Percentiles rank a stretch among this genome's conserved stretches.
Conservation (phyloP, 2,113 vertebrate genomes). For the Menidia beryllina region DNA sequence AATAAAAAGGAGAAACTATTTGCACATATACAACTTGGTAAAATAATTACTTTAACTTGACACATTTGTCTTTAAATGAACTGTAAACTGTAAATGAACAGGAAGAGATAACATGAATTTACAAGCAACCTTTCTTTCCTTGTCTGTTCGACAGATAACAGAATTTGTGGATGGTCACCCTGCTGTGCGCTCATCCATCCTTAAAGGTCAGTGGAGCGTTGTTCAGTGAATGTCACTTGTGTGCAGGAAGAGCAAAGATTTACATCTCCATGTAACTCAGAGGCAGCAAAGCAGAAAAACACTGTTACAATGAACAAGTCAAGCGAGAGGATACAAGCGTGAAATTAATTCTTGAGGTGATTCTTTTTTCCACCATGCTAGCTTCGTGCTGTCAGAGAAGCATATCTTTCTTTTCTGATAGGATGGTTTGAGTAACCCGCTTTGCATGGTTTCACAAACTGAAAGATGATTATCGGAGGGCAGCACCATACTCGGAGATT, state of each 20-base stretch:
- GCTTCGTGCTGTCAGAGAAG: conserved; percentile 15
- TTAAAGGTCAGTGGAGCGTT: conserved; percentile 52
- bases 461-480: conserved; percentile 31
- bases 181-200: conserved; percentile 32
- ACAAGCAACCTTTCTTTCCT: neutral
- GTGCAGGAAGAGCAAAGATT: conserved; percentile 22
- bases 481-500: conserved; percentile 19
- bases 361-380: conserved; percentile 20
- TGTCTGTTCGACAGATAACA: conserved; percentile 59
- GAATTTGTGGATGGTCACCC: conserved; percentile 7
- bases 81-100: no score
- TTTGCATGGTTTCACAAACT: conserved; percentile 55
- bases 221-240: conserved; percentile 28
- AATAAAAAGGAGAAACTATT: no score
- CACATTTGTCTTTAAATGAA: neutral
- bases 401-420: conserved; percentile 12
- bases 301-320: conserved; percentile 43
- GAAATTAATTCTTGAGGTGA: conserved; percentile 18
- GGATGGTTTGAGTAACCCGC: conserved; percentile 6
- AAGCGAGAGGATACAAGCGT: conserved; percentile 8
- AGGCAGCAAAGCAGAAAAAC: conserved; percentile 25
- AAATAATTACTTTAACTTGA: neutral
- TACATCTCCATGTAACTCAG: neutral
- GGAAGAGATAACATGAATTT: neutral
- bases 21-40: neutral